phyloP scores from a whole-genome alignment of 2,888 invertebrate species.

The Orthosia gothica region DNA sequence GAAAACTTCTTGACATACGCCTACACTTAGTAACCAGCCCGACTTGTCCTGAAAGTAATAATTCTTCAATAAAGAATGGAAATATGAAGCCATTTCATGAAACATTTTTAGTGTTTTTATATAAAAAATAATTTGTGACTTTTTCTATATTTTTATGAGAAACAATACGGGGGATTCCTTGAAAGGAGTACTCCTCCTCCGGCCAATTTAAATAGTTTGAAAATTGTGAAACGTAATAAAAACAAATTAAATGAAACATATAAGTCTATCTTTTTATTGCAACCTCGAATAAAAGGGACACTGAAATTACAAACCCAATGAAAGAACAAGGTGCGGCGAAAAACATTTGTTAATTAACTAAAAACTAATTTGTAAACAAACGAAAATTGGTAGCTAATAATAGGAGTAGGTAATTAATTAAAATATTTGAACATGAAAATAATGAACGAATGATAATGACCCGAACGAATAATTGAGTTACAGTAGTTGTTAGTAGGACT shows the following conservation, averaged over 20 bases:
- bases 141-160: not conserved
- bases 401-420: conserved; percentile 26
- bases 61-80: conserved; percentile 7
- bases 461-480: conserved; percentile 34
- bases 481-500: not conserved
- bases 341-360: conserved; percentile 25
- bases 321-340: not conserved
- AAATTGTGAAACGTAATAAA: not conserved
- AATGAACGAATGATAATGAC: conserved; percentile 30
- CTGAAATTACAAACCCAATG: not conserved
- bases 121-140: not conserved
- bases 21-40: not conserved
- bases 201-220: not conserved
- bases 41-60: not conserved
- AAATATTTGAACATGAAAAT: conserved; percentile 25
- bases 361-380: conserved; percentile 16
- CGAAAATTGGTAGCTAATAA: conserved; percentile 11
- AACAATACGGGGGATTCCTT: not conserved
- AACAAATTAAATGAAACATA: conserved; percentile 6
- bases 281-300: not conserved
- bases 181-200: not conserved
- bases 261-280: not conserved
- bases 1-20: not conserved
- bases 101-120: not conserved
- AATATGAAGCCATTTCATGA: conserved; percentile 8